Evolutionary conservation across 2,113 vertebrate species (phyloP).

Genomic region (Guaruba guarouba): DNA sequence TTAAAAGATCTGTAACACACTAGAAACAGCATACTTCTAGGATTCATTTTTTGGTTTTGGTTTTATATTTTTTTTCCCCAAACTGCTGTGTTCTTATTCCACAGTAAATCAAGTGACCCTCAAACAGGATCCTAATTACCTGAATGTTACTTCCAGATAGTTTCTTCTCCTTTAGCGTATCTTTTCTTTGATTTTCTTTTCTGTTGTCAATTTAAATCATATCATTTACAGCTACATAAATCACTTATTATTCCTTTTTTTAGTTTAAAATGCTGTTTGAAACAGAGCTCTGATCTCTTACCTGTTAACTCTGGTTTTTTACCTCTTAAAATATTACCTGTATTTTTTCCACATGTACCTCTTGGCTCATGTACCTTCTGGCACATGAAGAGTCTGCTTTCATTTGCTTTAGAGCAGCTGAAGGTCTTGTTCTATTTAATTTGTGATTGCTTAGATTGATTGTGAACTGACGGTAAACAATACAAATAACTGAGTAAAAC

Average conservation of each 20-base stretch:
- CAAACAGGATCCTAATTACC: neutral
- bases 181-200: neutral
- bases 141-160: neutral
- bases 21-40: neutral
- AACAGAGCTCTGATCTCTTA: neutral
- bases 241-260: neutral
- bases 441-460: neutral
- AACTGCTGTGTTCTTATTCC: neutral
- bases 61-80: neutral
- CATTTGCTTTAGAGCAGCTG: neutral
- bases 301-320: neutral
- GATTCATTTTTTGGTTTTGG: fast-evolving
- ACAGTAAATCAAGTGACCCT: neutral
- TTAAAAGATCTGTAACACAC: neutral
- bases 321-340: neutral
- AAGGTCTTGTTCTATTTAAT: neutral
- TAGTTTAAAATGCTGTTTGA: neutral
- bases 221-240: neutral
- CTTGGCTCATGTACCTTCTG: neutral
- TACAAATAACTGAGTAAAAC: neutral
- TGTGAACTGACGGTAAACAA: neutral
- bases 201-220: neutral
- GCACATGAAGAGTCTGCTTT: neutral
- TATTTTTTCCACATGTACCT: neutral
- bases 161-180: neutral